Base-by-base conservation (phyloP, 2,113 vertebrate genomes). In the Penelope pileata region DNA sequence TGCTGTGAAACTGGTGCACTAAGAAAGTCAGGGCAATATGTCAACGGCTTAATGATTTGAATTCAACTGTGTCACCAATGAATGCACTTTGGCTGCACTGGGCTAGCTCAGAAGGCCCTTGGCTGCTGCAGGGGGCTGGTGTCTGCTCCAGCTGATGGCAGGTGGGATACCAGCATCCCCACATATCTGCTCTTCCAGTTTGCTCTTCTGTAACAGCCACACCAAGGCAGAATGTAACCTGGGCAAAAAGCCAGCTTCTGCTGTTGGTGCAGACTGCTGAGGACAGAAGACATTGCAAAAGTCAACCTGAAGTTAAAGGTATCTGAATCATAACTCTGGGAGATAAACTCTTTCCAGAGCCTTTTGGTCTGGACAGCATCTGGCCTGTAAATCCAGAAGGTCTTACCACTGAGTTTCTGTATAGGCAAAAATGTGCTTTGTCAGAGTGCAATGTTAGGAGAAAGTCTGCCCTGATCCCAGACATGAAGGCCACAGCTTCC, bases 121-220 rank as follows among this genome's bases (percentile, higher is more conserved):
- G 34, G 48, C 27, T 85, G 45, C 54, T 87, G 34, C 54, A 60
- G 34, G 54, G 58, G 26, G 7, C 38, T 42, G 38, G 6, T 38
- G 47, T 58, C 36, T 70, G 40, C 42, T 51, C 16, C 53, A 83
- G 1, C n/a, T 7, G 7, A 4, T 36, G 80, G 16, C 51, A 42
- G 10, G 17, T 43, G 70, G 62, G 19, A 22, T 36, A 32, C 3
- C 48, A n/a, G 51, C 0, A 0, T 29, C 76, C 47, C 42, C 43
- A 76, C 40, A 42, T 27, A 34, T 2, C 66, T 59, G 32, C 47
- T 42, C 32, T 16, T 72, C 19, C 70, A 42, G 47, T 43, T 34
- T 70, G 19, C 6, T 86, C 54, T 87, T 58, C 51, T 32, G 29
- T 36, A 63, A 27, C 51, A 91, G 81, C 40, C 9, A 7, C 17